Evolutionary conservation across 2,797 vertebrate genomes (phyloP).

Genomic region (Masticophis lateralis): DNA sequence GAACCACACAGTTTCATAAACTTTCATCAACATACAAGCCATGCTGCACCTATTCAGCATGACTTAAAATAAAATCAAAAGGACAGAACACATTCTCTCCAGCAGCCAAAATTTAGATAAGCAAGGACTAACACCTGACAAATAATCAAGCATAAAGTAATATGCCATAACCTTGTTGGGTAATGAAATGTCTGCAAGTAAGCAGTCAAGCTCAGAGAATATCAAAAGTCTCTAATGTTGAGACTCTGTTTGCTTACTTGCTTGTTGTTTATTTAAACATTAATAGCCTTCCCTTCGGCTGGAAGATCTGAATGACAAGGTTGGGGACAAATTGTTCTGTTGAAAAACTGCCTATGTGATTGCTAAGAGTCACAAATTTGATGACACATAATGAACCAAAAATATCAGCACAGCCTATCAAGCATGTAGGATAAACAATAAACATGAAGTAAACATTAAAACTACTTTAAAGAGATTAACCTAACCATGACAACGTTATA

Average conservation of each 20-base stretch:
- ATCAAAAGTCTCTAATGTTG: background rate
- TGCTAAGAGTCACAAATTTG: background rate
- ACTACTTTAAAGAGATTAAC: background rate
- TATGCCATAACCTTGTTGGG: background rate
- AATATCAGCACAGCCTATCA: background rate
- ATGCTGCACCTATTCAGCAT: background rate
- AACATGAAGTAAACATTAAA: background rate
- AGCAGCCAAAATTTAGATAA: background rate
- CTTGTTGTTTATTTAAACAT: background rate
- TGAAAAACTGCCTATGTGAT: background rate
- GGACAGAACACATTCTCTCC: background rate
- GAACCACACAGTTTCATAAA: background rate
- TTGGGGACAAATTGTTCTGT: background rate
- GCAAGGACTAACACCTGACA: background rate
- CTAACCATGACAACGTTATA: background rate
- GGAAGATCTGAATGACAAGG: background rate
- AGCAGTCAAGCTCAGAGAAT: background rate
- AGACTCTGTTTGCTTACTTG: background rate
- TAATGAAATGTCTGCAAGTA: background rate
- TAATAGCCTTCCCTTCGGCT: background rate
- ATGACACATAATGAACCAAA: background rate
- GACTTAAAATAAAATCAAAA: background rate
- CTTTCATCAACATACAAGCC: background rate
- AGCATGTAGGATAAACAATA: background rate
- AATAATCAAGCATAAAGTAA: background rate